Base-by-base conservation (phyloP, 2,888 invertebrate species). In the Hypena proboscidalis region DNA sequence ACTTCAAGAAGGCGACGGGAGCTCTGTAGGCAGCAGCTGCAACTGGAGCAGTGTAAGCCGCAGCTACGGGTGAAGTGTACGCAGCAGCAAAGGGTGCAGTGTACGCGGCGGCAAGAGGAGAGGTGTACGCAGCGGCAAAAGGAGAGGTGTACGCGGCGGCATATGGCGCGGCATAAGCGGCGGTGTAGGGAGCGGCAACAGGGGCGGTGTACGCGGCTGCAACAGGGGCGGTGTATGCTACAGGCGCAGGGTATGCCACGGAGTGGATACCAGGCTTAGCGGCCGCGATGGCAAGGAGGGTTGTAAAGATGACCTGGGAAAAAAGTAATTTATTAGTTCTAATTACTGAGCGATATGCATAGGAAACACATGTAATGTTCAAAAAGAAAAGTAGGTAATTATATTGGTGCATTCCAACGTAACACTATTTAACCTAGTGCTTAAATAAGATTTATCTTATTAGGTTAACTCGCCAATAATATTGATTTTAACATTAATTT, bases 251-350 rank as follows among this genome's bases (percentile, higher is more conserved):
- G 53, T 73, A 74, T 0, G 71, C 72, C 27, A 83, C 76, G 4
- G 69, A 49, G n/a, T 84, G 77, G 42, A 83, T 82, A 37, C 86
- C 88, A 13, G 91, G 90, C 55, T 90, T 90, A 35, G 90, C 91
- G 9, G 80, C 77, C 34, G 73, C 86, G 8, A 85, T 56, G 44
- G 83, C 83, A 60, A 90, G 43, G 25, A 90, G 67, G 45, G 83
- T 73, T 58, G 77, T 71, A 69, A 91, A 73, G 46, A 85, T 66
- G 17, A 87, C 63, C 91, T 91, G 73, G n/a, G n/a, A 34, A 48
- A 30, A 44, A 20, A 37, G 43, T 7, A 47, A 19, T 2, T 11
- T n/a, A n/a, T n/a, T 10, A 2, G 10, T 26, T 10, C 9, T 10
- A 10, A 22, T 22, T 5, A 3, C 10, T 4, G 9, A 3, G 7